Percentiles rank a stretch among this genome's conserved stretches.
Conservation (phyloP, 2,797 vertebrate genomes). For the Hipposideros larvatus region DNA sequence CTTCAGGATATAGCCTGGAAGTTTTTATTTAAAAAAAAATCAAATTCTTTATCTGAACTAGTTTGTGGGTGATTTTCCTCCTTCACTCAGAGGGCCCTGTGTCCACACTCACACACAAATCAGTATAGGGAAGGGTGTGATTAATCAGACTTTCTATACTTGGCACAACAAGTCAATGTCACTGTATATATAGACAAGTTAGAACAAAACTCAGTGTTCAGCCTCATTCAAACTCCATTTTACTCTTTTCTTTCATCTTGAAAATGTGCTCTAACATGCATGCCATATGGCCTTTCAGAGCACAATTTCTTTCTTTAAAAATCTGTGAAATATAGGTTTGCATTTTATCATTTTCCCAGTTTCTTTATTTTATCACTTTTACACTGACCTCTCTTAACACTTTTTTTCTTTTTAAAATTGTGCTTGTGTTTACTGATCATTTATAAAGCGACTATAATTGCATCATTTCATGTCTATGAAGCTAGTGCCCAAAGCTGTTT, state of each 20-base stretch:
- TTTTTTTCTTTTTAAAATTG: slow-evolving; percentile 20
- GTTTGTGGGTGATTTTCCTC: neutral
- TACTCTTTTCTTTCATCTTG: slow-evolving; percentile 43
- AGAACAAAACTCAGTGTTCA: neutral
- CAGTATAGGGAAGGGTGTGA: neutral
- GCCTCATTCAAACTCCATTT: slow-evolving; percentile 39
- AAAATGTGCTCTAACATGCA: neutral
- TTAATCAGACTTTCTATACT: neutral
- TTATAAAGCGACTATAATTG: neutral
- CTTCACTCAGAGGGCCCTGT: neutral
- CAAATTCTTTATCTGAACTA: neutral
- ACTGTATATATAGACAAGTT: neutral
- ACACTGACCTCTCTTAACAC: neutral
- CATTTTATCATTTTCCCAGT: neutral
- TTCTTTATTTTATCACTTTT: neutral
- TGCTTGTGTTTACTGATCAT: neutral
- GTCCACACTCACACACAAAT: neutral
- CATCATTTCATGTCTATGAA: neutral
- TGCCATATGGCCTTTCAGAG: slow-evolving; percentile 43
- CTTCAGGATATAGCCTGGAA: neutral
- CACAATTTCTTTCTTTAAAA: slow-evolving; percentile 40
- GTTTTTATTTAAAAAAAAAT: neutral
- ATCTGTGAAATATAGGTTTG: neutral
- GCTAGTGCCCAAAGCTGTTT: neutral
- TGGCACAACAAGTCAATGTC: neutral